Base-by-base conservation (phyloP, 2,888 invertebrate genomes). In the Drosophila silvestris region DNA sequence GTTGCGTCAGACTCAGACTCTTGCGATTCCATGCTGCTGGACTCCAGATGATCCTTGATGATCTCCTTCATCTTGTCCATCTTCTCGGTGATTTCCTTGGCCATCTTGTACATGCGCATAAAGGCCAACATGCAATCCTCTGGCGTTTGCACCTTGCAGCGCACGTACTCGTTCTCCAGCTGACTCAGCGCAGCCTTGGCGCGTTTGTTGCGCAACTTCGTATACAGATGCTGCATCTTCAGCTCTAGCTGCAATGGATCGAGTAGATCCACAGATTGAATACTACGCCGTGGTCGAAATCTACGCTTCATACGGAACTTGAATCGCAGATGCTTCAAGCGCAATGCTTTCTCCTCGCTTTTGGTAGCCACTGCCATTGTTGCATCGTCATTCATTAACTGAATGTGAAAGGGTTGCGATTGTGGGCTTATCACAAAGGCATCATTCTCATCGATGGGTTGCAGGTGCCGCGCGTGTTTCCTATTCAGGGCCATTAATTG, bases 51-150 rank as follows among this genome's bases (percentile, higher is more conserved):
- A 16, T 89, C 91, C 22, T 80, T 81, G 30, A 93, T 90, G 28
- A 93, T 85, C 12, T 79, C 83, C 60, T 91, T 90, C 92, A 93
- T 92, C 76, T 89, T 91, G 26, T 91, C 89, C 85, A 93, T 87
- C 77, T 90, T 91, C 50, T 91, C 88, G 44, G 87, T 89, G 3
- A 93, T 89, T n/a, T 92, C 91, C 52, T 86, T 90, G 39, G 91
- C 91, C 68, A 93, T 79, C 28, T 91, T 81, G 61, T 92, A 92
- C 90, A 93, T 91, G 58, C 91, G 89, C 57, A 82, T 69, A 65
- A 92, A 93, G 9, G 89, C 90, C 3, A 80, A 74, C 89, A 91
- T 91, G 61, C 93, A 93, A 16, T 91, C 87, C 19, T 82, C 82
- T 5, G 84, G 51, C 0, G 91, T 78, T 33, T 91, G 83, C 41